Conservation (phyloP, 1,140 invertebrate genomes). For the Notospermus geniculatus region DNA sequence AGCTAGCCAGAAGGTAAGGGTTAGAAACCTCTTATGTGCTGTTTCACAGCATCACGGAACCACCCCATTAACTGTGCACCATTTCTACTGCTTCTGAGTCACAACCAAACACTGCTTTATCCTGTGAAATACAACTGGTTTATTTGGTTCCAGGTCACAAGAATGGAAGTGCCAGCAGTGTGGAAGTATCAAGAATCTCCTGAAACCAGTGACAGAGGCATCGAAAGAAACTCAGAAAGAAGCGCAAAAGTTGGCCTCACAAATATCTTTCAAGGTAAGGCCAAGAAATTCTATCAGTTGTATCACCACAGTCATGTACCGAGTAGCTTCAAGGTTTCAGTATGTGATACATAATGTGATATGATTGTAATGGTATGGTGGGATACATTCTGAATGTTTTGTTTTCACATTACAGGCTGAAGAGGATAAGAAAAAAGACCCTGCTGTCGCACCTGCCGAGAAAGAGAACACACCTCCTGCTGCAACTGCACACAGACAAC, state of each 20-base stretch:
- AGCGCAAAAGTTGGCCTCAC: conserved; percentile 50
- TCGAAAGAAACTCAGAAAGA: conserved; percentile 45
- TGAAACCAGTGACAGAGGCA: conserved; percentile 43
- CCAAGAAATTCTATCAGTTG: background rate
- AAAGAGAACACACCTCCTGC: background rate
- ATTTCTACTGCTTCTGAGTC: too few relatives aligned
- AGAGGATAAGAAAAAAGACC: conserved; percentile 1
- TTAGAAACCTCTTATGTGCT: background rate
- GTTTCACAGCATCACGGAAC: too few relatives aligned
- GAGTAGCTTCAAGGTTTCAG: too few relatives aligned
- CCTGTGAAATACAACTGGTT: too few relatives aligned
- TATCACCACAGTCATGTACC: too few relatives aligned
- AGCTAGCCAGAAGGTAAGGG: conserved; percentile 73
- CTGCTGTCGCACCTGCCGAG: too few relatives aligned
- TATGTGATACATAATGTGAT: too few relatives aligned
- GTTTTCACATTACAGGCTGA: too few relatives aligned
- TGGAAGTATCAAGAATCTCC: conserved; percentile 42
- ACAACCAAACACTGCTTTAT: too few relatives aligned
- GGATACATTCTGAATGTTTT: too few relatives aligned
- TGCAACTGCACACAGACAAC: background rate
- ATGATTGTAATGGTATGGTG: too few relatives aligned
- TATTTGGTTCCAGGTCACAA: conserved; percentile 34
- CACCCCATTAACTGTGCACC: too few relatives aligned
- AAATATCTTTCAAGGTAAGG: conserved; percentile 51
- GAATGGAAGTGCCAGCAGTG: conserved; percentile 52